These are phyloP conservation scores for Athalia cordata DNA, from an alignment of 2,888 invertebrate species.

Conservation along the genomic window DNA sequence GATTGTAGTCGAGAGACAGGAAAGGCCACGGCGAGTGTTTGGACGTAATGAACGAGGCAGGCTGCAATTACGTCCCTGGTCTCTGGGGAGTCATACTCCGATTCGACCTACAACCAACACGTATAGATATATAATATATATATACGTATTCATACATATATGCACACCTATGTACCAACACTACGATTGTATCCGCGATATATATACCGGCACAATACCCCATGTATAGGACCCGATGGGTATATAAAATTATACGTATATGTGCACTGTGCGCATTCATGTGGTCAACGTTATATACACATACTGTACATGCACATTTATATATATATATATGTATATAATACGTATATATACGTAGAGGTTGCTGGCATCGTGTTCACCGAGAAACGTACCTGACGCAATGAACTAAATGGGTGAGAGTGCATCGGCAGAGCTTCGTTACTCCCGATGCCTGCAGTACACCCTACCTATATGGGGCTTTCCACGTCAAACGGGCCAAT, in stretches of 20 bases:
- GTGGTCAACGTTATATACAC: too few species aligned
- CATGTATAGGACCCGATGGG: too few species aligned
- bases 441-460: not conserved
- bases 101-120: conserved; percentile 4
- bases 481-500: not conserved
- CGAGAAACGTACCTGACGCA: not conserved
- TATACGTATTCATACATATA: not conserved
- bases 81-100: conserved; percentile 38
- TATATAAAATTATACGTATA: too few species aligned
- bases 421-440: conserved; percentile 13
- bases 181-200: too few species aligned
- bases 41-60: conserved; percentile 39
- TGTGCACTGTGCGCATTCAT: too few species aligned
- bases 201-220: too few species aligned
- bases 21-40: conserved; percentile 44
- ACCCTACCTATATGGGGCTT: not conserved
- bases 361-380: not conserved
- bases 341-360: not conserved
- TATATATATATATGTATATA: not conserved
- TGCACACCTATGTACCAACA: not conserved
- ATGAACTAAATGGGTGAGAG: conserved; percentile 20
- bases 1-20: conserved; percentile 38
- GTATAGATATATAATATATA: not conserved
- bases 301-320: not conserved
- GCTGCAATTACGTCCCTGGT: conserved; percentile 40